Evolutionary conservation across 1,140 invertebrate genomes (phyloP).

Genomic region (Anoplolepis gracilipes): DNA sequence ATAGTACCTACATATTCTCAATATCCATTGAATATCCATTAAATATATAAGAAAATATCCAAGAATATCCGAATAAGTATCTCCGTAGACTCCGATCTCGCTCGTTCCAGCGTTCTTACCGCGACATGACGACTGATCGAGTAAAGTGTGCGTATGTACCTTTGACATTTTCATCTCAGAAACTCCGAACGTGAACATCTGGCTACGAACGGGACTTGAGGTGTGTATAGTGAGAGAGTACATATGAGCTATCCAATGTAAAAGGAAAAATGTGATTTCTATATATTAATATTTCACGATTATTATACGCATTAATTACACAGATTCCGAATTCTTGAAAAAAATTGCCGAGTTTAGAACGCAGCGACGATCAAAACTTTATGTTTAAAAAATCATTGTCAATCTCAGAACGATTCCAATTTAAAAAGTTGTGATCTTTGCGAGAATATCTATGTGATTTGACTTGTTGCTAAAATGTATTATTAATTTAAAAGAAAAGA

Average conservation of each 20-base stretch:
- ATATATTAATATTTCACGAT: background rate
- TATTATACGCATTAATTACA: background rate
- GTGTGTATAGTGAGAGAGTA: background rate
- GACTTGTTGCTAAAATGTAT: background rate
- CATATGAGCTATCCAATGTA: background rate
- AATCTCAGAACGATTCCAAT: background rate
- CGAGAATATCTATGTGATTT: background rate
- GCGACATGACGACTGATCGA: background rate
- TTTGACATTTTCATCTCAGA: slow-evolving; percentile 43
- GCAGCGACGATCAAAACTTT: background rate
- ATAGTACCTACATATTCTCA: background rate
- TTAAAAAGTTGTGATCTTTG: background rate
- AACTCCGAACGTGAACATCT: background rate
- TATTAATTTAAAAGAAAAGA: background rate
- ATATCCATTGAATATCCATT: background rate
- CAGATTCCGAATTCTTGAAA: background rate
- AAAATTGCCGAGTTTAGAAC: background rate
- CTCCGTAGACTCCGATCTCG: background rate
- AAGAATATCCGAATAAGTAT: slow-evolving; percentile 15
- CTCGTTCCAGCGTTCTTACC: background rate
- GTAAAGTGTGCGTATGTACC: background rate
- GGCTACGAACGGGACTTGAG: background rate
- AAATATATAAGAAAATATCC: slow-evolving; percentile 4
- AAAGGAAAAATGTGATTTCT: background rate
- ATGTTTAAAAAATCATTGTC: background rate